phyloP scores from a whole-genome alignment of 1,140 invertebrate species.

The Scylla paramamosain region DNA sequence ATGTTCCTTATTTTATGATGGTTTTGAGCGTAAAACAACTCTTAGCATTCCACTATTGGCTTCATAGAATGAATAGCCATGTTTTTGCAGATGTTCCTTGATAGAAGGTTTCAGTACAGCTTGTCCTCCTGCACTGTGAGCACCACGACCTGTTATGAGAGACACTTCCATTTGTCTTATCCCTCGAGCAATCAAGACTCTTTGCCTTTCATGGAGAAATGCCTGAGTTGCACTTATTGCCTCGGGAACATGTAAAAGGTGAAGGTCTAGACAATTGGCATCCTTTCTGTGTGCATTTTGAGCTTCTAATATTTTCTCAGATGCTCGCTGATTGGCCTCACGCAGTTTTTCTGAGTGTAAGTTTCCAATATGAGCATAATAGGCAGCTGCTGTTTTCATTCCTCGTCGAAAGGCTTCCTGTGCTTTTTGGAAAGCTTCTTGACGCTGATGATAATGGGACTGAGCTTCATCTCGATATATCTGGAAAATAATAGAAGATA shows the following conservation, averaged over 20 bases:
- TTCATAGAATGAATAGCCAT: slow-evolving; percentile 57
- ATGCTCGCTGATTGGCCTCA: slow-evolving; percentile 70
- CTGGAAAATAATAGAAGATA: background rate
- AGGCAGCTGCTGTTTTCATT: slow-evolving; percentile 69
- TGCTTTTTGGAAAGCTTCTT: slow-evolving; percentile 65
- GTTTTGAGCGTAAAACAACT: slow-evolving; percentile 30
- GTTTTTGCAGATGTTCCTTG: slow-evolving; percentile 58
- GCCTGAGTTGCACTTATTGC: slow-evolving; percentile 64
- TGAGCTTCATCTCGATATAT: slow-evolving; percentile 68
- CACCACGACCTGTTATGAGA: slow-evolving; percentile 68
- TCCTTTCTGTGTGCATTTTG: slow-evolving; percentile 61
- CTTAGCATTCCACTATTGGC: slow-evolving; percentile 66
- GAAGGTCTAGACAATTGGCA: slow-evolving; percentile 66
- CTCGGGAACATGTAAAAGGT: slow-evolving; percentile 69
- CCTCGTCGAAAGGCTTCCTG: slow-evolving; percentile 63
- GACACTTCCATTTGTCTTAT: slow-evolving; percentile 60
- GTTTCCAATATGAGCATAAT: slow-evolving; percentile 68
- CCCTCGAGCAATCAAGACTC: slow-evolving; percentile 43
- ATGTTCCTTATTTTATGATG: background rate
- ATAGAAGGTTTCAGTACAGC: slow-evolving; percentile 65
- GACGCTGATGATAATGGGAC: slow-evolving; percentile 64
- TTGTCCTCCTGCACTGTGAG: slow-evolving; percentile 63
- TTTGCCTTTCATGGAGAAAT: slow-evolving; percentile 57
- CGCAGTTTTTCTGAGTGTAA: slow-evolving; percentile 50
- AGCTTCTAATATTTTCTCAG: slow-evolving; percentile 67